phyloP scores from a whole-genome alignment of 1,140 invertebrate species.

The Hyphantria cunea region DNA sequence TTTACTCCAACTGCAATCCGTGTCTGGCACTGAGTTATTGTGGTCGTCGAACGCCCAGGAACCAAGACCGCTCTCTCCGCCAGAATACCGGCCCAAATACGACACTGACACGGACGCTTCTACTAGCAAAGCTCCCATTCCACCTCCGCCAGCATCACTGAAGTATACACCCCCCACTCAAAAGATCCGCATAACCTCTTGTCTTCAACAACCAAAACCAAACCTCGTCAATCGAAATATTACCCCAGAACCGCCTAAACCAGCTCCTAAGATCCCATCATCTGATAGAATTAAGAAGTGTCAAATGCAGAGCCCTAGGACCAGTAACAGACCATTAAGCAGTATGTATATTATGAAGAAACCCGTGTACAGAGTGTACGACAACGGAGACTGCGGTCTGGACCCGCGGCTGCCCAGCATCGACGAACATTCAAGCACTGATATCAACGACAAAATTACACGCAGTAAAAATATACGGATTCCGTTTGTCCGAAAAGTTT shows the following conservation, averaged over 20 bases:
- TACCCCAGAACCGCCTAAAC: background rate
- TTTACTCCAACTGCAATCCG: slow-evolving; percentile 49
- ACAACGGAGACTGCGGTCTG: slow-evolving; percentile 55
- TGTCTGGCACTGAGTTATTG: slow-evolving; percentile 52
- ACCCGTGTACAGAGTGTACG: slow-evolving; percentile 53
- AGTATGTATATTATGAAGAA: slow-evolving; percentile 39
- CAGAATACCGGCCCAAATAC: slow-evolving; percentile 53
- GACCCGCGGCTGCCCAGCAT: slow-evolving; percentile 60
- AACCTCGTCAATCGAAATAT: background rate
- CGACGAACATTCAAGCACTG: slow-evolving; percentile 61
- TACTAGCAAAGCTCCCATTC: background rate
- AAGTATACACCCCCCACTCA: background rate
- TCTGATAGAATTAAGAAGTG: slow-evolving; percentile 15
- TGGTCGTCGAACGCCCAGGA: slow-evolving; percentile 58
- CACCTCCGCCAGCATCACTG: background rate
- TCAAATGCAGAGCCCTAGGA: slow-evolving; percentile 11
- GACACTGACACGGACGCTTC: slow-evolving; percentile 31
- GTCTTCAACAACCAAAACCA: background rate
- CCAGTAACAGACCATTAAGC: background rate
- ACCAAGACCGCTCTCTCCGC: slow-evolving; percentile 51
- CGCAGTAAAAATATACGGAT: slow-evolving; percentile 21
- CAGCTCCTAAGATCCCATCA: background rate
- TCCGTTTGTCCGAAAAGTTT: slow-evolving; percentile 40
- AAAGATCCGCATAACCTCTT: background rate
- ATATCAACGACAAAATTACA: slow-evolving; percentile 39